These are phyloP conservation scores for Clistopyga incitator DNA, from an alignment of 2,888 invertebrate genomes.

Conservation along the genomic window DNA sequence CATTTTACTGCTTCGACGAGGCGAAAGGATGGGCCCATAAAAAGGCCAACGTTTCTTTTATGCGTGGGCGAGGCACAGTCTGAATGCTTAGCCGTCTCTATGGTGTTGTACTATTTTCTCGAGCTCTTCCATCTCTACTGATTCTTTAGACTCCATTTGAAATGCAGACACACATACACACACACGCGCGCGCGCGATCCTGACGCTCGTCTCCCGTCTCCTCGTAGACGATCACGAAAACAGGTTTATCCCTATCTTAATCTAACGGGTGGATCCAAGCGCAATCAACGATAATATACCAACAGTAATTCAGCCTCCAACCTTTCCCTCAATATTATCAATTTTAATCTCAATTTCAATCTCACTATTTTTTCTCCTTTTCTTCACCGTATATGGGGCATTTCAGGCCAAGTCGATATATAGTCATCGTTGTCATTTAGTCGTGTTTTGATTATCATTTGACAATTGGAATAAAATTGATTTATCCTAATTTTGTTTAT, in stretches of 20 bases:
- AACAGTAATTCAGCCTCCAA: not conserved
- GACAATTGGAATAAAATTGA: no score
- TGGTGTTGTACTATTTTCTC: slow-evolving; percentile 29
- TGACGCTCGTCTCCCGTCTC: slow-evolving; percentile 4
- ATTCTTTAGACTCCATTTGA: slow-evolving; percentile 12
- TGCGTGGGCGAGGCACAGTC: slow-evolving; percentile 43
- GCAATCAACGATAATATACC: slow-evolving; percentile 16
- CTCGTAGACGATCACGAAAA: slow-evolving; percentile 27
- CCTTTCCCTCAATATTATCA: not conserved
- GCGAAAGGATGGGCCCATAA: slow-evolving; percentile 34
- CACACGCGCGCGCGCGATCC: no score
- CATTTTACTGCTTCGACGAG: slow-evolving; percentile 22
- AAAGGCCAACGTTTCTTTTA: slow-evolving; percentile 46
- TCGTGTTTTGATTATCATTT: no score
- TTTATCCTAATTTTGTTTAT: no score
- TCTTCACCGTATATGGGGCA: no score
- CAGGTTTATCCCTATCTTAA: slow-evolving; percentile 46
- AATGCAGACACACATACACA: slow-evolving; percentile 3
- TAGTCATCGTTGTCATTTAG: no score
- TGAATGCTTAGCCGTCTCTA: slow-evolving; percentile 6
- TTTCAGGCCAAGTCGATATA: no score
- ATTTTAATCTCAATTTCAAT: no score
- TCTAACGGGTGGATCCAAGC: slow-evolving; percentile 52
- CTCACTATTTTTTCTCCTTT: no score
- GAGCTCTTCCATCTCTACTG: not conserved